Evolutionary conservation across 2,113 vertebrate genomes (phyloP).

Genomic region (Verasper variegatus): DNA sequence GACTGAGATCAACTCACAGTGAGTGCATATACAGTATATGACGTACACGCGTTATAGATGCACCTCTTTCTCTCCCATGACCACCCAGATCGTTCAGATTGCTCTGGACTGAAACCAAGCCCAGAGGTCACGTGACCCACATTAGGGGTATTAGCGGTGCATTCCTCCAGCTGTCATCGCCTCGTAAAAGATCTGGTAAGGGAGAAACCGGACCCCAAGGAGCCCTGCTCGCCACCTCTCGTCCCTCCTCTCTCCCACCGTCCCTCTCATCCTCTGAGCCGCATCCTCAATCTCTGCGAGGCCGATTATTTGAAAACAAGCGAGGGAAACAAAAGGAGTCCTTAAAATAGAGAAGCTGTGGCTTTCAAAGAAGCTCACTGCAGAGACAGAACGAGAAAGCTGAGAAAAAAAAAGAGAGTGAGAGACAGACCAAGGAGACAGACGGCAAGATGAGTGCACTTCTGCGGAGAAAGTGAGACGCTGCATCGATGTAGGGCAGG

Average conservation of each 20-base stretch:
- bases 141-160: constrained; percentile 59
- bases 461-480: constrained; percentile 47
- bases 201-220: constrained; percentile 69
- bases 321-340: constrained; percentile 56
- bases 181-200: constrained; percentile 59
- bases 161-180: constrained; percentile 76
- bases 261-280: constrained; percentile 28
- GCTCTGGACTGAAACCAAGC: constrained; percentile 41
- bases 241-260: constrained; percentile 30
- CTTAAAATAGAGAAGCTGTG: constrained; percentile 64
- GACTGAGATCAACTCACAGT: constrained; percentile 11
- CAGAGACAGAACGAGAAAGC: constrained; percentile 21
- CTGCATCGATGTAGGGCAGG: constrained; percentile 64
- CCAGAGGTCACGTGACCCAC: constrained; percentile 59
- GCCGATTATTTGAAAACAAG: constrained; percentile 58
- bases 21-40: neutral
- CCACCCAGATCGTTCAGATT: constrained; percentile 43
- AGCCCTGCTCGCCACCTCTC: constrained; percentile 24
- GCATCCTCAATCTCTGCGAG: constrained; percentile 37
- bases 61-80: constrained; percentile 26
- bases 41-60: neutral
- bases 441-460: constrained; percentile 19
- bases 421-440: constrained; percentile 13
- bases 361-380: constrained; percentile 55
- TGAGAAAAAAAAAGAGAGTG: neutral